Percentiles rank a stretch among this genome's conserved stretches.
Conservation (phyloP, 2,113 vertebrate genomes). For the Thermophis baileyi region DNA sequence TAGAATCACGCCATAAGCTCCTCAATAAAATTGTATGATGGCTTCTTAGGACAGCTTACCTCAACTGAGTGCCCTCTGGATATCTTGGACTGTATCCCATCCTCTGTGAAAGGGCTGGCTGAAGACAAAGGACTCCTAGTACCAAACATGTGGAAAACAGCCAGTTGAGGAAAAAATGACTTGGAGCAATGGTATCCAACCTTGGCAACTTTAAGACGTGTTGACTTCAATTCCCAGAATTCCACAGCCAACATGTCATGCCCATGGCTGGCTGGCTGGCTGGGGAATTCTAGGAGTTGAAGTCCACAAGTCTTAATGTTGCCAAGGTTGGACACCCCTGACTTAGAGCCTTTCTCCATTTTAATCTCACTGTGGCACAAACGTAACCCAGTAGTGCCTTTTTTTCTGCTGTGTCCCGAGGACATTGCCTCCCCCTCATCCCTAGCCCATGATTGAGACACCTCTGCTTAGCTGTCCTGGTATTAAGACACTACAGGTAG, state of each 20-base stretch:
- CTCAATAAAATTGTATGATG: background rate
- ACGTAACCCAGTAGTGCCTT: background rate
- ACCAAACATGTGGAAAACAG: background rate
- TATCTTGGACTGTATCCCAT: background rate
- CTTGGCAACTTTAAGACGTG: background rate
- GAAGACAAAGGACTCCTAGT: background rate
- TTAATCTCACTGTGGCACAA: background rate
- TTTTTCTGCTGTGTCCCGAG: background rate
- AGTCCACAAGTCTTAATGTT: background rate
- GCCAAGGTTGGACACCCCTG: background rate
- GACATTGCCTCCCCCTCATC: background rate
- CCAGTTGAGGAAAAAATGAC: background rate
- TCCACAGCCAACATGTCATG: background rate
- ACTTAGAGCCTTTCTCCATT: background rate
- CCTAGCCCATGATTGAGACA: background rate
- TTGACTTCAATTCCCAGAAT: background rate
- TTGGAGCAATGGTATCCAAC: background rate
- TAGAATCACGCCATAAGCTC: background rate
- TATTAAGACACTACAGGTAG: background rate
- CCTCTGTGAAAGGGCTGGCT: background rate
- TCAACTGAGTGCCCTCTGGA: background rate
- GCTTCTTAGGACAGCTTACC: background rate
- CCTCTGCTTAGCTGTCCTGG: background rate
- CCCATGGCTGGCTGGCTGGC: background rate
- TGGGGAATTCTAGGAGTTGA: background rate